These are phyloP conservation scores for Ophiothrix spiculata DNA, from an alignment of 35 echinoderm and acorn worm genomes.

Conservation along the genomic window DNA sequence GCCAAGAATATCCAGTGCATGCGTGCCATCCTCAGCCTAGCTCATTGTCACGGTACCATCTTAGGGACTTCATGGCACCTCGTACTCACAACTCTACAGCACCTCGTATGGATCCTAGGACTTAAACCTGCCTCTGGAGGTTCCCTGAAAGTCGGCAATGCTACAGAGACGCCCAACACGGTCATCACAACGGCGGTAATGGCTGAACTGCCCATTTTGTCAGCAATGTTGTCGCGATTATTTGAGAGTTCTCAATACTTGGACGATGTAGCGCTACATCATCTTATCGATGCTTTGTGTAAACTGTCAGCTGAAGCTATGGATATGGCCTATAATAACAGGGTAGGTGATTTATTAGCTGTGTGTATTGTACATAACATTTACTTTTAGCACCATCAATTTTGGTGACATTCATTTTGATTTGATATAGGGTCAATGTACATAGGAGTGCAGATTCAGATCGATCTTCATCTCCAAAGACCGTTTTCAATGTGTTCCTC, in stretches of 20 bases:
- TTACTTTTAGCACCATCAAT: too few relatives aligned
- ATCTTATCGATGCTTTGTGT: conserved; percentile 94
- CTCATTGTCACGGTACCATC: conserved; percentile 87
- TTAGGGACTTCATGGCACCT: conserved; percentile 95
- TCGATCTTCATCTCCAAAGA: too few relatives aligned
- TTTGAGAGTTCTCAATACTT: conserved; percentile 98
- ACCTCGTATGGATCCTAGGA: conserved; percentile 93
- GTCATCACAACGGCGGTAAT: conserved; percentile 98
- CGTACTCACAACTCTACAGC: conserved; percentile 91
- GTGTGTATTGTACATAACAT: too few relatives aligned
- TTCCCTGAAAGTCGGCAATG: conserved; percentile 64
- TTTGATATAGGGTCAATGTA: too few relatives aligned
- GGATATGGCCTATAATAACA: conserved; percentile 92
- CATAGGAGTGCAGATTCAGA: too few relatives aligned
- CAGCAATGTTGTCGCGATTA: conserved; percentile 85
- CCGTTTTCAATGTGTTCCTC: too few relatives aligned
- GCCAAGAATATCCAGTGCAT: conserved; percentile 99
- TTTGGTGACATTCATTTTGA: too few relatives aligned
- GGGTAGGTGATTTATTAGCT: conserved; percentile 33
- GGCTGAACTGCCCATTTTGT: conserved; percentile 89
- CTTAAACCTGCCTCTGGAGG: conserved; percentile 80
- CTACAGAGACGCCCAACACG: conserved; percentile 64
- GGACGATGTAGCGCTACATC: conserved; percentile 96
- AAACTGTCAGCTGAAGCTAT: conserved; percentile 93
- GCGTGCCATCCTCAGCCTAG: conserved; percentile 88